These are phyloP conservation scores for Hyla sarda DNA, from an alignment of 2,113 vertebrate species.

Conservation along the genomic window DNA sequence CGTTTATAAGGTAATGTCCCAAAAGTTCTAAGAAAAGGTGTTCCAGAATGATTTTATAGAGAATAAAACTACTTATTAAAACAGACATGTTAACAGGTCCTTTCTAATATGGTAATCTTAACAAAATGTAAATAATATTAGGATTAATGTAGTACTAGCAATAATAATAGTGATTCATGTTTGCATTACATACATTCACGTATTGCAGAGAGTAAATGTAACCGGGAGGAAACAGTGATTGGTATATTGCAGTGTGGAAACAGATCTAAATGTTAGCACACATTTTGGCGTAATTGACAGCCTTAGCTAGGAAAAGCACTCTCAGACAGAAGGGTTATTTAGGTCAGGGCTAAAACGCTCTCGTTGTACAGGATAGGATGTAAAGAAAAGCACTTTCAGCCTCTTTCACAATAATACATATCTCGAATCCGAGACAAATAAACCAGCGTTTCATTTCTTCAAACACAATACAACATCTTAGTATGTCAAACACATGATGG, in stretches of 20 bases:
- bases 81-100: too few species aligned
- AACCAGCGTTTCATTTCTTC: slow-evolving; percentile 13
- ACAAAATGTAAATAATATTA: too few species aligned
- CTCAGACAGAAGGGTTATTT: slow-evolving; percentile 43
- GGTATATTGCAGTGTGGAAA: slow-evolving; percentile 12
- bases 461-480: slow-evolving; percentile 24
- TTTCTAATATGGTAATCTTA: too few species aligned
- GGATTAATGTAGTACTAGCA: too few species aligned
- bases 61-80: too few species aligned
- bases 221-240: neutral
- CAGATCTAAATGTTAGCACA: slow-evolving; percentile 30
- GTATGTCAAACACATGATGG: slow-evolving; percentile 49
- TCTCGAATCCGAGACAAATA: slow-evolving; percentile 34
- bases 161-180: neutral
- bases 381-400: slow-evolving; percentile 44
- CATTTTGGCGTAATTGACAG: slow-evolving; percentile 43
- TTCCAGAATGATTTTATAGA: too few species aligned
- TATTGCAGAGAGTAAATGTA: neutral
- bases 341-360: slow-evolving; percentile 50
- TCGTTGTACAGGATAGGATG: slow-evolving; percentile 12
- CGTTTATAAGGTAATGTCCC: too few species aligned
- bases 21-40: too few species aligned
- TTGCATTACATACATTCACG: neutral
- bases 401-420: slow-evolving; percentile 29
- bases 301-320: slow-evolving; percentile 26